These are phyloP conservation scores for Enteromius fasciolatus DNA, from an alignment of 2,797 vertebrate genomes.

Conservation along the genomic window DNA sequence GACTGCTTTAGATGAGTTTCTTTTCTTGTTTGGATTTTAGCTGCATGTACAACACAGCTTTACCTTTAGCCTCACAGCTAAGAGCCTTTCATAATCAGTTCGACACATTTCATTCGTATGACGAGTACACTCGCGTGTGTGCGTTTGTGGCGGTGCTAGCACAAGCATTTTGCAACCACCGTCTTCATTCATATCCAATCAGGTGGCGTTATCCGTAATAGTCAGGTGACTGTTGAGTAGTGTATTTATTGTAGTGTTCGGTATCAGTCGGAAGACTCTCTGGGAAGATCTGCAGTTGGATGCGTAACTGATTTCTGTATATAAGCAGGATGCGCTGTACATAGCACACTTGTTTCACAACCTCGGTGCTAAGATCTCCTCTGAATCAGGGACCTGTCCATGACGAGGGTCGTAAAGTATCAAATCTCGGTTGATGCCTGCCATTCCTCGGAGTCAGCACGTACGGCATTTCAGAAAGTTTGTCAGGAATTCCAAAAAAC, in stretches of 20 bases:
- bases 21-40: slow-evolving; percentile 45
- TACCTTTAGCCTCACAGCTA: slow-evolving; percentile 69
- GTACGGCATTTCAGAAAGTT: slow-evolving; percentile 8
- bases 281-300: slow-evolving; percentile 13
- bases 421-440: slow-evolving; percentile 3
- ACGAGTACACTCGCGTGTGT: neutral
- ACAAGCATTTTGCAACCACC: slow-evolving; percentile 10
- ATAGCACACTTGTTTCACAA: slow-evolving; percentile 70
- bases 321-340: slow-evolving; percentile 42
- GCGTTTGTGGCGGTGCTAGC: neutral
- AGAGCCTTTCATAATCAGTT: slow-evolving; percentile 47
- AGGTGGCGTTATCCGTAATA: slow-evolving; percentile 23
- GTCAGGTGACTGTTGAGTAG: slow-evolving; percentile 27
- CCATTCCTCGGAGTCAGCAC: slow-evolving; percentile 17
- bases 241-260: slow-evolving; percentile 38
- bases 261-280: slow-evolving; percentile 10
- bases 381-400: slow-evolving; percentile 77
- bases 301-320: slow-evolving; percentile 31
- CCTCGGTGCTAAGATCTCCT: slow-evolving; percentile 78
- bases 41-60: slow-evolving; percentile 66
- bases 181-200: slow-evolving; percentile 31
- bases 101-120: neutral
- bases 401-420: slow-evolving; percentile 33
- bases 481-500: neutral
- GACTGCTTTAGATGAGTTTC: slow-evolving; percentile 64